A percentile compares a stretch with the other conserved stretches of the same genome.
Conservation (phyloP, 2,888 invertebrate species). For the Subacronicta megacephala region DNA sequence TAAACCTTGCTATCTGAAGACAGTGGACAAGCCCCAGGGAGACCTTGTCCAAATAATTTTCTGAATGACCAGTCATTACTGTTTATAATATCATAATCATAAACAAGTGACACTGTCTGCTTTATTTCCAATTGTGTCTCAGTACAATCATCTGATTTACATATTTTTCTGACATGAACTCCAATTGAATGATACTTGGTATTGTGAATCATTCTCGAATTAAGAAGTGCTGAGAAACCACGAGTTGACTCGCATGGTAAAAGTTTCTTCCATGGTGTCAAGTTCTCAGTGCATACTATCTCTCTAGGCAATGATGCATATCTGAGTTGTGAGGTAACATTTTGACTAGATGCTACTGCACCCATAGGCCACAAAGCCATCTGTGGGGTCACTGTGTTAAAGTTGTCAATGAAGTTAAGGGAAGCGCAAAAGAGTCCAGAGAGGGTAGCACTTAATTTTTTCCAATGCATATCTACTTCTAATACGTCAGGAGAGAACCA, state of each 20-base stretch:
- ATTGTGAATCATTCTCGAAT: constrained; percentile 97
- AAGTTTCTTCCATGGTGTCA: constrained; percentile 99
- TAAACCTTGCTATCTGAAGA: constrained; percentile 94
- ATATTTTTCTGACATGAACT: constrained; percentile 95
- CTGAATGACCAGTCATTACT: constrained; percentile 95
- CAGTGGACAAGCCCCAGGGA: constrained; percentile 95
- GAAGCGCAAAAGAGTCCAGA: constrained; percentile 99
- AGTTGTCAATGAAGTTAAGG: constrained; percentile 96
- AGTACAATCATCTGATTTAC: constrained; percentile 90
- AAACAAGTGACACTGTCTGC: constrained; percentile 96
- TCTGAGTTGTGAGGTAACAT: constrained; percentile 90
- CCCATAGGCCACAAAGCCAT: constrained; percentile 95
- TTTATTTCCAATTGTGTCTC: constrained; percentile 93
- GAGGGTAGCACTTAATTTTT: constrained; percentile 95
- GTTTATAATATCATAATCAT: constrained; percentile 93
- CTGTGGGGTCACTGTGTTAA: constrained; percentile 95
- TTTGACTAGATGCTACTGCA: constrained; percentile 82
- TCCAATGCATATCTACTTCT: constrained; percentile 96
- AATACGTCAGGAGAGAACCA: constrained; percentile 94
- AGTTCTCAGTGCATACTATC: constrained; percentile 99
- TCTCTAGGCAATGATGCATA: constrained; percentile 98
- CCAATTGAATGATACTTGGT: constrained; percentile 97
- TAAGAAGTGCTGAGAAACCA: constrained; percentile 96
- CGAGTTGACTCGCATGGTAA: constrained; percentile 97
- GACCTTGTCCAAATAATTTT: constrained; percentile 95